phyloP scores from a whole-genome alignment of 2,113 vertebrate species.

The Xiphophorus hellerii region DNA sequence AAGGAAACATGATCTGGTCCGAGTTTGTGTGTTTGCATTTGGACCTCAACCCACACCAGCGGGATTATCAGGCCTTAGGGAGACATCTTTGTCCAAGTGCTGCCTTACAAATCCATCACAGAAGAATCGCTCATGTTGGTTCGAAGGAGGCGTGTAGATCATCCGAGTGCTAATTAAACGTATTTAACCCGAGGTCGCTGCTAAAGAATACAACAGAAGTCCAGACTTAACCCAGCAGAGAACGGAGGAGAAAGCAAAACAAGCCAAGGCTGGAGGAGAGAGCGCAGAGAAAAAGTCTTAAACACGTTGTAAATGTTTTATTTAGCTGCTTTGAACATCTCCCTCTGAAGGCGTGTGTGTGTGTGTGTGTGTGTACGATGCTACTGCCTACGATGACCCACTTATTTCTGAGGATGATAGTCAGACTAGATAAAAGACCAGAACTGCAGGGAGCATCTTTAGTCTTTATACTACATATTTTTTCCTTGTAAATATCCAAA shows the following conservation, averaged over 20 bases:
- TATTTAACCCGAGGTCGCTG: conserved; percentile 74
- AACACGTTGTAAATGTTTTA: conserved; percentile 78
- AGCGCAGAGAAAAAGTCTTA: conserved; percentile 39
- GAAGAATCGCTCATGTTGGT: conserved; percentile 28
- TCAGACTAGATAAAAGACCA: conserved; percentile 40
- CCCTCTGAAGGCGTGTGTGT: conserved; percentile 25
- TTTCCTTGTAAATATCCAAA: not conserved
- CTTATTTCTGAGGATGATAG: conserved; percentile 51
- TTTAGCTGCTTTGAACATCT: conserved; percentile 70
- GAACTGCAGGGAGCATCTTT: not conserved
- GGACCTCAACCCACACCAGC: conserved; percentile 25
- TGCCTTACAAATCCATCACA: not conserved
- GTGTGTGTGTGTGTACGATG: conserved; percentile 3
- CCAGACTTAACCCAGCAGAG: conserved; percentile 17
- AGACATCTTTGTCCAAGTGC: conserved; percentile 17
- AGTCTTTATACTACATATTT: not conserved
- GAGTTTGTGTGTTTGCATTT: conserved; percentile 26
- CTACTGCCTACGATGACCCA: conserved; percentile 60
- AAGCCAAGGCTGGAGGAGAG: conserved; percentile 36
- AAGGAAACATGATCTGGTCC: conserved; percentile 4
- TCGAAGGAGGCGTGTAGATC: conserved; percentile 51
- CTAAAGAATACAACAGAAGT: conserved; percentile 33
- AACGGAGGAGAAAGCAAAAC: conserved; percentile 12
- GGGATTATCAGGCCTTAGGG: conserved; percentile 44
- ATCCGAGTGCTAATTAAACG: conserved; percentile 75